A percentile compares a stretch with the other conserved stretches of the same genome.
phyloP scores from a whole-genome alignment of 2,797 vertebrate species.

The Ibycter americanus region DNA sequence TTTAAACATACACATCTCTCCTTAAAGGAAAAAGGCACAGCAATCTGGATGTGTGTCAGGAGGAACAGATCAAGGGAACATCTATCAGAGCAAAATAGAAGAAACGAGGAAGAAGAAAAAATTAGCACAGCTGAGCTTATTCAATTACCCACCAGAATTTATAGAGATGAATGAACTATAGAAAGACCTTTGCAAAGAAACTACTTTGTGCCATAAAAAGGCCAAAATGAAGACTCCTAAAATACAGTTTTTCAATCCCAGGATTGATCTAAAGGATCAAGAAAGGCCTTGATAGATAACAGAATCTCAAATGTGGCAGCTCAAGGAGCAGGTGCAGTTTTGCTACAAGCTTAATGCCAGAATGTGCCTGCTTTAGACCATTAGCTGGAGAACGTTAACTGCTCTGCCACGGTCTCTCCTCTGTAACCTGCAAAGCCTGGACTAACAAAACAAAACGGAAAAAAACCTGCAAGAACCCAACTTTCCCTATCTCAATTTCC shows the following conservation, averaged over 20 bases:
- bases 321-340: constrained; percentile 8
- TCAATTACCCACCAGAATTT: constrained; percentile 45
- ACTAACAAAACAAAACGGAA: neutral
- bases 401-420: neutral
- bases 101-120: neutral
- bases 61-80: neutral
- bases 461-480: neutral
- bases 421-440: neutral
- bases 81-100: constrained; percentile 4
- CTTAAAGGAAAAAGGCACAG: neutral
- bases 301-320: neutral
- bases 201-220: neutral
- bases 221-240: constrained; percentile 7
- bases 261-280: constrained; percentile 34
- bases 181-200: neutral
- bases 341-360: neutral
- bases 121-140: constrained; percentile 23
- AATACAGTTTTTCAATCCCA: constrained; percentile 37
- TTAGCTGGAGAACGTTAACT: neutral
- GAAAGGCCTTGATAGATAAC: neutral
- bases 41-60: neutral
- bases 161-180: constrained; percentile 4
- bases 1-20: neutral
- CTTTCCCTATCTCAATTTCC: neutral
- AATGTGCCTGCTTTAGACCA: neutral